These are phyloP conservation scores for Amiota communis DNA, from an alignment of 2,888 invertebrate species.

Conservation along the genomic window DNA sequence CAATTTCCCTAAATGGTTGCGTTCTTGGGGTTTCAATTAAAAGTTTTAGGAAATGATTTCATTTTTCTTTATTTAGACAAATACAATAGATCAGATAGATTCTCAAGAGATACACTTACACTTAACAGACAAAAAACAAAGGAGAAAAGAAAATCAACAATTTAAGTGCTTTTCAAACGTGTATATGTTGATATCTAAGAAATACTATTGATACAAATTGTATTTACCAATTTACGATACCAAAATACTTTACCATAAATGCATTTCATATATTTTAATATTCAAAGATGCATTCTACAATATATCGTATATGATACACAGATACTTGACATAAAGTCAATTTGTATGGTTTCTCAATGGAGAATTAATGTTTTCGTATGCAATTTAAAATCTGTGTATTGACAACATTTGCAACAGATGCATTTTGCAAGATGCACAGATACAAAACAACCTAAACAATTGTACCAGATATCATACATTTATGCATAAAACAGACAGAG, in stretches of 20 bases:
- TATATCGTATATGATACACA: too few species aligned
- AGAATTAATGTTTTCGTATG: slow-evolving; percentile 45
- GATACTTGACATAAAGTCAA: slow-evolving; percentile 40
- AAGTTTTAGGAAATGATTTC: slow-evolving; percentile 64
- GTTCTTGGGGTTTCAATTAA: slow-evolving; percentile 67
- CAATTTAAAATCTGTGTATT: slow-evolving; percentile 60
- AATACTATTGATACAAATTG: slow-evolving; percentile 46
- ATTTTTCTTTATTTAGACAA: slow-evolving; percentile 44
- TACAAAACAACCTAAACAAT: slow-evolving; percentile 17
- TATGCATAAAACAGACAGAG: slow-evolving; percentile 32
- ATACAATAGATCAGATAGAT: background rate
- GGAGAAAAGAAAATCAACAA: too few species aligned
- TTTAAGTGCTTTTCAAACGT: too few species aligned
- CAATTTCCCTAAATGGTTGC: slow-evolving; percentile 40
- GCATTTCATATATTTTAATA: too few species aligned
- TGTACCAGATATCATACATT: slow-evolving; percentile 28
- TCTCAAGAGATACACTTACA: too few species aligned
- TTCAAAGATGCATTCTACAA: too few species aligned
- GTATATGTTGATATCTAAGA: slow-evolving; percentile 1
- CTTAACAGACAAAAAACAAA: too few species aligned
- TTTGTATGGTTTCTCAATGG: slow-evolving; percentile 21
- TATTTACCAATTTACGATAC: slow-evolving; percentile 29
- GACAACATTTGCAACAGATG: slow-evolving; percentile 49
- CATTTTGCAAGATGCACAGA: slow-evolving; percentile 14
- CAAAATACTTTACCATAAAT: slow-evolving; percentile 38